Evolutionary conservation across 2,113 vertebrate genomes (phyloP).

Genomic region (Centropristis striata): DNA sequence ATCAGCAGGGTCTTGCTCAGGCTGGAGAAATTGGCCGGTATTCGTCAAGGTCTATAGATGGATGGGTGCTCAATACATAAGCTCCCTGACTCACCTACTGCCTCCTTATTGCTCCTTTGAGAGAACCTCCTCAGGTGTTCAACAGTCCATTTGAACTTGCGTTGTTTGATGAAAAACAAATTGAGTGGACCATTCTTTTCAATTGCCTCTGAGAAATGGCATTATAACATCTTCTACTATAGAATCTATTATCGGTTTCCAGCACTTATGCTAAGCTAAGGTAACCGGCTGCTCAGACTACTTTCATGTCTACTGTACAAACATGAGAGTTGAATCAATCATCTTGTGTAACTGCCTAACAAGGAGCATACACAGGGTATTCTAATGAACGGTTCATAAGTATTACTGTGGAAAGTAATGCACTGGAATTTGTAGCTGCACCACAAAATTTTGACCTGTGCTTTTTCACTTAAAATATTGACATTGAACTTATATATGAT

Average conservation of each 20-base stretch:
- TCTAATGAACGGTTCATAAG: too few relatives aligned
- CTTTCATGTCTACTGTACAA: not conserved
- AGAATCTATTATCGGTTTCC: not conserved
- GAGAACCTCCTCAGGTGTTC: constrained; percentile 10
- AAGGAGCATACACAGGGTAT: too few relatives aligned
- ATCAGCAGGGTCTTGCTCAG: constrained; percentile 46
- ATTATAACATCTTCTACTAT: not conserved
- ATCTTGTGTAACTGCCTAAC: not conserved
- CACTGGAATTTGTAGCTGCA: too few relatives aligned
- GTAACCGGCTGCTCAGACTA: not conserved
- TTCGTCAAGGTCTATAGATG: constrained; percentile 45
- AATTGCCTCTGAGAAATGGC: not conserved
- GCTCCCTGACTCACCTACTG: constrained; percentile 23
- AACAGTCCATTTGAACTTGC: constrained; percentile 4
- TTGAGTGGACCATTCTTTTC: not conserved
- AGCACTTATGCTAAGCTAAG: not conserved
- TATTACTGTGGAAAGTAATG: too few relatives aligned
- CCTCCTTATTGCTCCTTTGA: constrained; percentile 16
- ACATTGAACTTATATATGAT: too few relatives aligned
- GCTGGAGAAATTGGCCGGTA: constrained; percentile 40
- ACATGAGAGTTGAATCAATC: not conserved
- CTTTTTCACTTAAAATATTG: too few relatives aligned
- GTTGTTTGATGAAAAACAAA: not conserved
- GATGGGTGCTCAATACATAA: constrained; percentile 29
- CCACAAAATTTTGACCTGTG: too few relatives aligned